Base-by-base conservation (phyloP, 2,113 vertebrate species). In the Meleagris gallopavo region DNA sequence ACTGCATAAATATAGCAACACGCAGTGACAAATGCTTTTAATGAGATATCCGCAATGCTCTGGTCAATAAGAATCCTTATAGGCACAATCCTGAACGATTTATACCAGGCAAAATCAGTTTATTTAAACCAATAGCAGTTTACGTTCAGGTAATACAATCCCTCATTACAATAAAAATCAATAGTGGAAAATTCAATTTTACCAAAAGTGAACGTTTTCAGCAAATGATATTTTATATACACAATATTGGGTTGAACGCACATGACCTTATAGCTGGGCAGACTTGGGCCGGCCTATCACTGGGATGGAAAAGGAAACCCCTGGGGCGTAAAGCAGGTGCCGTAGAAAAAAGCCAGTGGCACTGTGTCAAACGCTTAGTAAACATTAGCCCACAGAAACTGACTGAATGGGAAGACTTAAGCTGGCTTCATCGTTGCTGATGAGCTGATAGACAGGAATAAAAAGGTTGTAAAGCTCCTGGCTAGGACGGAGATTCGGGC, bases 381-480 rank as follows among this genome's bases (percentile, higher is more conserved):
- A 96, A 88, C 80, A 69, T 95, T 57, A 95, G 46, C 73, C 88
- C 70, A 72, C 76, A 83, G 78, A 81, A 88, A 10, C 24, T 12
- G 70, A 69, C 34, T 92, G 88, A 88, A 93, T 96, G 43, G 88
- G 84, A 93, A 88, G 83, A 64, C 69, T 94, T 94, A 78, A 93
- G 73, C 38, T 43, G 73, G 61, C 41, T 40, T 43, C 80, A 70
- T 83, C 14, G 9, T 8, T 78, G 61, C 86, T 83, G 86, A 90
- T 90, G 92, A 96, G 60, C 85, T 83, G 94, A 89, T 81, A 90
- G 88, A 73, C 73, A 86, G 86, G 72, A 96, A 72, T 86, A 93
- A 96, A 95, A 94, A 13, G 24, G 32, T 15, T 86, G 32, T 80
- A 93, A 91, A 96, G 58, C 73, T 52, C 85, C 55, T 97, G 82